These are phyloP conservation scores for Vulpes vulpes DNA, from an alignment of 2,113 vertebrate genomes.

Conservation along the genomic window DNA sequence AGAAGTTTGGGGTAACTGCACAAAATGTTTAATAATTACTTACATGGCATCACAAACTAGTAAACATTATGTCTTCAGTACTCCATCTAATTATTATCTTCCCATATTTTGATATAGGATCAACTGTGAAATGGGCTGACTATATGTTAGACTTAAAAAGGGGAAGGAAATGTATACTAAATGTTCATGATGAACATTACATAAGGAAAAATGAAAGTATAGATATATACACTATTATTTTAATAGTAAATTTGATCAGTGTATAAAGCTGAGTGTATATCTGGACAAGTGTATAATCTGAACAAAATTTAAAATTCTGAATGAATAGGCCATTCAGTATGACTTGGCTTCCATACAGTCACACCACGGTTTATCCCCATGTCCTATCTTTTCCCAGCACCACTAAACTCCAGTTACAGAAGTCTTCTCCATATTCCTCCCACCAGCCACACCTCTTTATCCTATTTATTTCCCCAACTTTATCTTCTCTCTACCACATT, in stretches of 20 bases:
- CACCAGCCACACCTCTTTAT: not conserved
- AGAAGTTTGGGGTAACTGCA: not conserved
- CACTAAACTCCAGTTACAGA: not conserved
- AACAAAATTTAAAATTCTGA: not conserved
- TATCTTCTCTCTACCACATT: not conserved
- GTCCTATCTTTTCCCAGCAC: not conserved
- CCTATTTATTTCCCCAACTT: not conserved
- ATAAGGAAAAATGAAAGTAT: not conserved
- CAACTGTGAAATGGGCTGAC: not conserved
- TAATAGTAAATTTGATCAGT: not conserved
- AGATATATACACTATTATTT: not conserved
- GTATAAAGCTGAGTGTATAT: not conserved
- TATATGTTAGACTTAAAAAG: not conserved
- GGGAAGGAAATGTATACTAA: not conserved
- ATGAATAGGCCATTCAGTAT: not conserved
- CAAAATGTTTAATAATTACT: not conserved
- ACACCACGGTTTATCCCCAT: fast-evolving
- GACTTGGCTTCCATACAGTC: not conserved
- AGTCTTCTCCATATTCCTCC: not conserved
- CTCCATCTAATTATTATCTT: not conserved
- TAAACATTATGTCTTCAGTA: not conserved
- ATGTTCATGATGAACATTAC: not conserved
- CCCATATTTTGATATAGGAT: not conserved
- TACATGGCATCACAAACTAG: not conserved
- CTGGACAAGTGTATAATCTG: not conserved